These are phyloP conservation scores for Eupristina koningsbergeri DNA, from an alignment of 1,140 invertebrate genomes.

Conservation along the genomic window DNA sequence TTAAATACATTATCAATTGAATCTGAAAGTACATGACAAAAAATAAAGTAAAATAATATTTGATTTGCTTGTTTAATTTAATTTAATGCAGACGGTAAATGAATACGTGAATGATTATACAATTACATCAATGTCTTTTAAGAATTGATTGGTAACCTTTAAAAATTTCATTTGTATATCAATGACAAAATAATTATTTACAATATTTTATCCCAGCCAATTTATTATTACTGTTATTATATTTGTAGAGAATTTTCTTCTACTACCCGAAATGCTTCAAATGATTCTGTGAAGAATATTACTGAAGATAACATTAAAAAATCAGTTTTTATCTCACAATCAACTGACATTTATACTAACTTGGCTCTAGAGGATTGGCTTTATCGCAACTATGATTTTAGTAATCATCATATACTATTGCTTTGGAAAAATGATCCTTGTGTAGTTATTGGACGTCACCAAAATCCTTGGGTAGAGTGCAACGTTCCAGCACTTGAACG, in stretches of 20 bases:
- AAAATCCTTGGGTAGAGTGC: constrained; percentile 96
- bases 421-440: constrained; percentile 94
- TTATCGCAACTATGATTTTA: constrained; percentile 88
- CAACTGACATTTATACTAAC: constrained; percentile 91
- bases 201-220: not conserved
- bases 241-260: constrained; percentile 24
- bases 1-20: no score
- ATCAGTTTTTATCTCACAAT: constrained; percentile 93
- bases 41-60: no score
- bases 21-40: no score
- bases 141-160: no score
- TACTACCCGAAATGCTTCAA: constrained; percentile 29
- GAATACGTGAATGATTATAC: no score
- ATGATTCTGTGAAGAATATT: constrained; percentile 50
- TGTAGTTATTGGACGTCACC: constrained; percentile 95
- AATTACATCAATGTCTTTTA: no score
- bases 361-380: constrained; percentile 96
- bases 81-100: no score
- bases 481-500: constrained; percentile 80
- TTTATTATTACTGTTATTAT: not conserved
- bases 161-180: no score
- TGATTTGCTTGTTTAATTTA: no score
- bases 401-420: constrained; percentile 86
- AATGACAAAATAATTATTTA: not conserved
- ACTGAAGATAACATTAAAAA: constrained; percentile 78